Evolutionary conservation across 2,113 vertebrate genomes (phyloP).

Genomic region (Eulemur macaco): DNA sequence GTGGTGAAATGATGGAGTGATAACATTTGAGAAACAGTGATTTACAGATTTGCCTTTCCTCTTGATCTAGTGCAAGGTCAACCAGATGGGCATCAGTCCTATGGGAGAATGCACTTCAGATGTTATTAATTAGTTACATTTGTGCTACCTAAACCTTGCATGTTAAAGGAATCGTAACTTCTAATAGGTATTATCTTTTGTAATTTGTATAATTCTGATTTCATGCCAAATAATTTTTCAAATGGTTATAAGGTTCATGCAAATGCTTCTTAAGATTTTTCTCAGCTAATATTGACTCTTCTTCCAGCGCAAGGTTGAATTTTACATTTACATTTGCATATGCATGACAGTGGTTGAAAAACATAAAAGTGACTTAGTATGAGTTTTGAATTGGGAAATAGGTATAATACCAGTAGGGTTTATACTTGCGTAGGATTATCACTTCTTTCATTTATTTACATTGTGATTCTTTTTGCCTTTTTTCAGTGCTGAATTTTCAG

Average conservation of each 20-base stretch:
- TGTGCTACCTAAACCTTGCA: neutral
- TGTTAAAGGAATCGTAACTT: neutral
- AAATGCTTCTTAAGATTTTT: neutral
- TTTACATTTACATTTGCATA: conserved; percentile 25
- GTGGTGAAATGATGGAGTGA: neutral
- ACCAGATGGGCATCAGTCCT: conserved; percentile 30
- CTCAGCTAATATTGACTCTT: neutral
- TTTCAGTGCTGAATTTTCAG: conserved; percentile 8
- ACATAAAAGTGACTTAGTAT: neutral
- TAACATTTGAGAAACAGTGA: conserved; percentile 16
- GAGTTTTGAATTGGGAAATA: neutral
- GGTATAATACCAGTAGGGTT: neutral
- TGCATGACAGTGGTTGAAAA: neutral
- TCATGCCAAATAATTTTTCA: neutral
- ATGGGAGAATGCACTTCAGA: neutral
- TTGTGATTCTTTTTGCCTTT: neutral
- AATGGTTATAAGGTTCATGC: neutral
- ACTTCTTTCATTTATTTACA: neutral
- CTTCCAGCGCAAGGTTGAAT: neutral
- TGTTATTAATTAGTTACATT: conserved; percentile 36
- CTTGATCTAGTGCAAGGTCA: neutral
- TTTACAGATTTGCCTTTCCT: conserved; percentile 8
- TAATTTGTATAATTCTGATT: neutral
- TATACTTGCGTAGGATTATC: neutral
- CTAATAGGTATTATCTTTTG: neutral